These are phyloP conservation scores for Drosophila tsacasi DNA, from an alignment of 1,140 invertebrate species.

Conservation along the genomic window DNA sequence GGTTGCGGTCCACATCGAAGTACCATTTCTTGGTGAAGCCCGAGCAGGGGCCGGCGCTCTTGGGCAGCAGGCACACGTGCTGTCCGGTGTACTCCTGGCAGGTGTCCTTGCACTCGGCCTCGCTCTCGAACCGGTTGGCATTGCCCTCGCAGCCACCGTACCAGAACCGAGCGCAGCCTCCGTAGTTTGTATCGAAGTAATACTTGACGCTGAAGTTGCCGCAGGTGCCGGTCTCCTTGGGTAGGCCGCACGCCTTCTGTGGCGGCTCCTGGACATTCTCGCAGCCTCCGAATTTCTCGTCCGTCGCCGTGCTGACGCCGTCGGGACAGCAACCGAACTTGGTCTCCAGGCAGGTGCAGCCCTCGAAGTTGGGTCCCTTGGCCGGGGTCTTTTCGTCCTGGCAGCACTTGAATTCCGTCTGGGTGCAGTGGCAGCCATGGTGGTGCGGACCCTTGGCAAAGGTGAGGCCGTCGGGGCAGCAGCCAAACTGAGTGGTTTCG, in stretches of 20 bases:
- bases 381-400: conserved; percentile 92
- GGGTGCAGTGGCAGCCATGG: conserved; percentile 93
- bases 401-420: conserved; percentile 94
- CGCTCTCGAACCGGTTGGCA: conserved; percentile 92
- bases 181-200: conserved; percentile 95
- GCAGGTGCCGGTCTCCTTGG: conserved; percentile 92
- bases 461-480: conserved; percentile 95
- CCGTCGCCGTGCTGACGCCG: conserved; percentile 91
- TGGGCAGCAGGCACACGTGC: conserved; percentile 93
- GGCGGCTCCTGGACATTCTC: conserved; percentile 88
- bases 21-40: conserved; percentile 94
- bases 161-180: conserved; percentile 96
- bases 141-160: conserved; percentile 98
- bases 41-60: conserved; percentile 93
- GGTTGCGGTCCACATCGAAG: conserved; percentile 90
- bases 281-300: conserved; percentile 94
- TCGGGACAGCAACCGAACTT: conserved; percentile 95
- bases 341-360: conserved; percentile 92
- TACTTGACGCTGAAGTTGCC: conserved; percentile 94
- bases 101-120: conserved; percentile 94
- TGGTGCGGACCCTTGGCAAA: conserved; percentile 91
- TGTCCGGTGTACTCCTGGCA: conserved; percentile 94
- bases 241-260: conserved; percentile 90
- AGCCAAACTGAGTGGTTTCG: conserved; percentile 95
- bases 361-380: conserved; percentile 88